phyloP scores from a whole-genome alignment of 2,797 vertebrate species.

The Melanotaenia pygmaea region DNA sequence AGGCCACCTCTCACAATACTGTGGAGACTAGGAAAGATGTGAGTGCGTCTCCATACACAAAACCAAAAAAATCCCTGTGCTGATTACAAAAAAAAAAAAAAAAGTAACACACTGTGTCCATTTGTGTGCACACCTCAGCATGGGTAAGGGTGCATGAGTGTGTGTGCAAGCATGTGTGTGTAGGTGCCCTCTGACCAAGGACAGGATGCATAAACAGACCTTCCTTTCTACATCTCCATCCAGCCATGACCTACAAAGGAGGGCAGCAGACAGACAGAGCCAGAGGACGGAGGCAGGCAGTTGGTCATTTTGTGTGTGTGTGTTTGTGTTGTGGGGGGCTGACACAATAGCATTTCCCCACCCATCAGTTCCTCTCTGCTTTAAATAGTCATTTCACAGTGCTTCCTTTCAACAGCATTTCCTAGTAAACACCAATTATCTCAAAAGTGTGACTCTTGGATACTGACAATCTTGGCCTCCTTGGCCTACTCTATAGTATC shows the following conservation, averaged over 20 bases:
- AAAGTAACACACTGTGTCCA: background rate
- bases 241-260: slow-evolving; percentile 79
- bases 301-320: slow-evolving; percentile 69
- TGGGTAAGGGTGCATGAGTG: slow-evolving; percentile 16
- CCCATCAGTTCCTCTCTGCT: slow-evolving; percentile 76
- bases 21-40: slow-evolving; percentile 56
- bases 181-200: slow-evolving; percentile 66
- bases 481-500: slow-evolving; percentile 32
- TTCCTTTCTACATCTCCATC: slow-evolving; percentile 80
- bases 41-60: slow-evolving; percentile 40
- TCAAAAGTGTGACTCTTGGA: slow-evolving; percentile 75
- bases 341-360: slow-evolving; percentile 72
- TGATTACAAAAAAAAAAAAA: background rate
- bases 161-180: slow-evolving; percentile 42
- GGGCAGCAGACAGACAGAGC: slow-evolving; percentile 74
- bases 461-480: slow-evolving; percentile 66
- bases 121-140: slow-evolving; percentile 13
- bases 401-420: slow-evolving; percentile 77
- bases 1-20: slow-evolving; percentile 54
- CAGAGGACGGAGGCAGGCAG: slow-evolving; percentile 70
- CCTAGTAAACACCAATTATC: slow-evolving; percentile 77
- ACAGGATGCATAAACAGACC: slow-evolving; percentile 81
- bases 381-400: slow-evolving; percentile 79
- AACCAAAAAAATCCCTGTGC: slow-evolving; percentile 32
- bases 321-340: slow-evolving; percentile 35